Base-by-base conservation (phyloP, 2,113 vertebrate species). In the Pholis gunnellus region DNA sequence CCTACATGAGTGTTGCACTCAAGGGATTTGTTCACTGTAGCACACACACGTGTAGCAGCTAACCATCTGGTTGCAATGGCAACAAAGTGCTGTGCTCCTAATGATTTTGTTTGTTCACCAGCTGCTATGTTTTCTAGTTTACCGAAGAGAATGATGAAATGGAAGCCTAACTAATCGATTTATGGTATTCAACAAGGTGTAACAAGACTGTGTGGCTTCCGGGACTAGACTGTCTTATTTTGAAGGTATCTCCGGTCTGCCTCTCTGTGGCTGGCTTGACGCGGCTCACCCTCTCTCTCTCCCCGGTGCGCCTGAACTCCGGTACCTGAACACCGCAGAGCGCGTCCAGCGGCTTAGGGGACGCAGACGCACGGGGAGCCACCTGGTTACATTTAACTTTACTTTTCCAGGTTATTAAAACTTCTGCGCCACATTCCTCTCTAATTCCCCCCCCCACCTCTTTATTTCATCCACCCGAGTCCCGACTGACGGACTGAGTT, bases 271-370 rank as follows among this genome's bases (percentile, higher is more conserved):
- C 57, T 11, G 29, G 31, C 91, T 93, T 91, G 81, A 93, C 86
- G 72, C 74, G 67, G 64, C 86, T 84, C 81, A 87, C 54, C 70
- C 66, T 85, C 83, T 83, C 90, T 84, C 90, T 83, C 54, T 60
- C 59, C 59, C 84, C 83, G 85, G 93, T 89, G 89, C 90, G 92
- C 89, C 89, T 89, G 73, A 94, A 94, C 91, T 93, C 91, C 82
- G 66, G 78, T 81, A 91, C 90, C 91, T 93, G 89, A 68, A 74
- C 90, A 83, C 85, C 54, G 85, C 88, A 89, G 87, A 83, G 89
- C 82, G 86, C 87, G 90, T 89, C 88, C 86, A 78, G 85, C 84
- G 67, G 87, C 75, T 8, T 75, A 76, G 72, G 70, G 86, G 86
- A 88, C 91, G 63, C 87, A n/a, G 66, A 72, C 87, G 72, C 90